Evolutionary conservation across 1,140 invertebrate genomes (phyloP), one percentile per base, ranked within the genome.

Genomic region (Dendrolimus punctatus): DNA sequence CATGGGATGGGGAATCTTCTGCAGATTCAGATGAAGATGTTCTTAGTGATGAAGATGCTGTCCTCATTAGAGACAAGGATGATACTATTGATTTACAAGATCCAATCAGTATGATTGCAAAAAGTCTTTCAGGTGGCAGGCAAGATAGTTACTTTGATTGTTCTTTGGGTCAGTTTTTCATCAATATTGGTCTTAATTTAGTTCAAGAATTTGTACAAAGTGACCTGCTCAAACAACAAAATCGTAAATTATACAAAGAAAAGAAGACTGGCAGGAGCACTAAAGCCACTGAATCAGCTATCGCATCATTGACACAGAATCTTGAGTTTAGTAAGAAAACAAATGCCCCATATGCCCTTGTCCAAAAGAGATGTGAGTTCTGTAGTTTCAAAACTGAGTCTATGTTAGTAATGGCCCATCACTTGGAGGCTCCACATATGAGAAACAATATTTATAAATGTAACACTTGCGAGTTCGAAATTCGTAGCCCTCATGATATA

Each of bases 351-450:
- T 95, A 95, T 87, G 92, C 93, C 60, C 90, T 95, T 64, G 89
- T 91, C 64, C 89, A 93, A 78, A 95, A 95, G 71, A 95, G 94
- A 76, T 98, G 96, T 87, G 92, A 96, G 70, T 94, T 94, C 73
- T 99, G 97, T 89, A 95, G 91, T 78, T 99, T 98, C 88, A 95
- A 95, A 83, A 96, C 96, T 1, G 96, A 98, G 84, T 98, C 96
- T 10, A 85, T 90, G 6, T 88, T 97, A 65, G 95, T 96, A 23
- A 94, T 98, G 92, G 92, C 94, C 46, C 93, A 95, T 81, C 97
- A 99, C 83, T 90, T 96, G 73, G 95, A 97, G 77, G 96, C 95
- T 55, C 96, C 96, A 46, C 96, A 98, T 80, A 94, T 97, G 92
- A 92, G 91, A 54, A 94, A 95, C 68, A 93, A 94, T 68, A 90